Percentiles rank a stretch among this genome's conserved stretches.
These are phyloP conservation scores for Puma concolor DNA, from an alignment of 2,113 vertebrate genomes.

Conservation along the genomic window DNA sequence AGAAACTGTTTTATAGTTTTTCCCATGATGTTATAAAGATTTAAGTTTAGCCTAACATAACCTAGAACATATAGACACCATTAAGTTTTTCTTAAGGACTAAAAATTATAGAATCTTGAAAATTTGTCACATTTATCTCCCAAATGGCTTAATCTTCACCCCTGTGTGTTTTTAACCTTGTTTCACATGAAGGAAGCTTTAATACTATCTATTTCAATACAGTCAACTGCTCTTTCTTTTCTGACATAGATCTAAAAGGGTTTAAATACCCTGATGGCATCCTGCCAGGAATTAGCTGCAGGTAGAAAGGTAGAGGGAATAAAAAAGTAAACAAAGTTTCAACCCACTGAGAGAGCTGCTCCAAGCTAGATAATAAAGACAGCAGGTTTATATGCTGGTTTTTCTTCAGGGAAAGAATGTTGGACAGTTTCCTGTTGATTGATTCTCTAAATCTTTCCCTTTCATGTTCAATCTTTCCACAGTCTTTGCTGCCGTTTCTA, in stretches of 20 bases:
- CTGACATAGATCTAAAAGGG: constrained; percentile 69
- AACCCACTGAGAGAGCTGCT: constrained; percentile 70
- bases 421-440: constrained; percentile 80
- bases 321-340: constrained; percentile 80
- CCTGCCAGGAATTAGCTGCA: constrained; percentile 73
- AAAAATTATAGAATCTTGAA: background rate
- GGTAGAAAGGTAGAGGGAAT: constrained; percentile 71
- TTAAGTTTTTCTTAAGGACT: background rate
- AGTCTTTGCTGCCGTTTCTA: constrained; percentile 54
- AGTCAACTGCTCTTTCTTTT: constrained; percentile 56
- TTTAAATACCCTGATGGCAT: constrained; percentile 74
- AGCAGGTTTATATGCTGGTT: constrained; percentile 71
- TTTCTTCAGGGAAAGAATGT: constrained; percentile 77
- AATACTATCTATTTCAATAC: constrained; percentile 68
- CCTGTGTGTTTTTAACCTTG: background rate
- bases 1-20: background rate
- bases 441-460: constrained; percentile 80
- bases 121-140: background rate
- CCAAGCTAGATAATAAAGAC: constrained; percentile 79
- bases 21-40: background rate
- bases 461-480: constrained; percentile 75
- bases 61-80: background rate
- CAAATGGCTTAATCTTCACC: background rate
- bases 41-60: background rate
- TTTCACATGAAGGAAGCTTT: constrained; percentile 53